Base-by-base conservation (phyloP, 2,113 vertebrate genomes). In the Perognathus longimembris region DNA sequence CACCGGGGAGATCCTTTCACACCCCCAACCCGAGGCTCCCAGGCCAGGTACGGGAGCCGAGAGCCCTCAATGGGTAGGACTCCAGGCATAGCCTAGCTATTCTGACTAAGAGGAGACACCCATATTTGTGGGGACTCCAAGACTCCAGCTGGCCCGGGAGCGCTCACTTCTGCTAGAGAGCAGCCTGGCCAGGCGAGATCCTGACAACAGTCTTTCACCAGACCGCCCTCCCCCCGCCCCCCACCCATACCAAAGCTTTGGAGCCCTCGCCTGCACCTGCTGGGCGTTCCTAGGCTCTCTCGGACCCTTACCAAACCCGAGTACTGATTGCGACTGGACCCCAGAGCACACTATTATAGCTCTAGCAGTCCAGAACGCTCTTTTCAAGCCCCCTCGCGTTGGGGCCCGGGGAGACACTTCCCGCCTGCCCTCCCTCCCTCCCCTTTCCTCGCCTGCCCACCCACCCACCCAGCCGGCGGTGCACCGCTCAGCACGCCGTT, bases 401-500 rank as follows among this genome's bases (percentile, higher is more conserved):
- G 76, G 91, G 75, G 30, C 70, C 59, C 36, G 42, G 8, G 63
- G 69, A 42, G 54, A 42, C 80, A 36, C 89, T 90, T 69, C 90
- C 66, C 6, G 45, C n/a, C 24, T 5, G 32, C 59, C 64, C 38
- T 24, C 66, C 78, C 79, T 38, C 93, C 74, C 88, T 30, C 66
- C 78, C 79, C 42, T 7, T 7, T 59, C 30, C 75, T 71, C 50
- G 40, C 94, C 92, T 94, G 40, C 89, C 86, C 92, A 76, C 95
- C 89, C 50, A 54, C 50, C 50, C 22, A 61, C 28, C 89, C 54
- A 26, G 17, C 59, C 85, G 0, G 84, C 88, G 36, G 79, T 0
- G 93, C 67, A 32, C 36, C 2, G 89, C 40, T 67, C 69, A 0
- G 86, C 81, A 45, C 85, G 7, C 87, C 61, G 42, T 45, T 79